These are phyloP conservation scores for Gouania willdenowi DNA, from an alignment of 2,797 vertebrate genomes.

Conservation along the genomic window DNA sequence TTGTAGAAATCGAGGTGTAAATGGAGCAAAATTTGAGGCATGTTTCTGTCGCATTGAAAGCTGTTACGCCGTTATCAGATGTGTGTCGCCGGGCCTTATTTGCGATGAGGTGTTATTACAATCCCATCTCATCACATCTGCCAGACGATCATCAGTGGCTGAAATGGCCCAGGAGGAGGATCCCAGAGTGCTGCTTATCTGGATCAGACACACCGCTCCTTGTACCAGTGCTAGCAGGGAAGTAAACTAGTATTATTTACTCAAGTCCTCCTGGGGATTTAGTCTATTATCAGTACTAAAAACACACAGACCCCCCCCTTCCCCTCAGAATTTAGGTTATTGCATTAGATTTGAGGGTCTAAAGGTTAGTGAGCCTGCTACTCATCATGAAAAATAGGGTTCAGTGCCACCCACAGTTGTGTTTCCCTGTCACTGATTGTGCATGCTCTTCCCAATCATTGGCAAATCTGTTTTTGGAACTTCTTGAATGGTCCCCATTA, in stretches of 20 bases:
- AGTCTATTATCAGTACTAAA: too few relatives aligned
- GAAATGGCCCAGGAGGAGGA: constrained; percentile 21
- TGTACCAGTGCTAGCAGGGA: constrained; percentile 6
- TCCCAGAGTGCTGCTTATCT: constrained; percentile 25
- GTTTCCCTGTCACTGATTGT: too few relatives aligned
- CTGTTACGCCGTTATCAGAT: constrained; percentile 56
- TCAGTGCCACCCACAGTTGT: too few relatives aligned
- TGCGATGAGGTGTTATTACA: constrained; percentile 59
- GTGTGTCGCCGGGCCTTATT: constrained; percentile 50
- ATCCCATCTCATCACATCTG: constrained; percentile 55
- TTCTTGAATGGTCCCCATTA: too few relatives aligned
- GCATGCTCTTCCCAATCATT: too few relatives aligned
- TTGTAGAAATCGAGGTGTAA: not conserved
- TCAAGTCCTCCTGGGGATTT: not conserved
- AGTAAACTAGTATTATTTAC: constrained; percentile 1
- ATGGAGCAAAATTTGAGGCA: not conserved
- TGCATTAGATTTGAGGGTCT: too few relatives aligned
- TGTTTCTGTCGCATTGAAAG: constrained; percentile 17
- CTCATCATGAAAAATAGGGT: too few relatives aligned
- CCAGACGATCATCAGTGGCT: constrained; percentile 49
- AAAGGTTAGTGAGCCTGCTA: too few relatives aligned
- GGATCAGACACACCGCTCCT: constrained; percentile 14
- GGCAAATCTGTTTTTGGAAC: too few relatives aligned
- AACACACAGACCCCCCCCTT: too few relatives aligned
- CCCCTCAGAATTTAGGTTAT: too few relatives aligned